phyloP scores from a whole-genome alignment of 1,140 invertebrate genomes.

The Microplitis demolitor region DNA sequence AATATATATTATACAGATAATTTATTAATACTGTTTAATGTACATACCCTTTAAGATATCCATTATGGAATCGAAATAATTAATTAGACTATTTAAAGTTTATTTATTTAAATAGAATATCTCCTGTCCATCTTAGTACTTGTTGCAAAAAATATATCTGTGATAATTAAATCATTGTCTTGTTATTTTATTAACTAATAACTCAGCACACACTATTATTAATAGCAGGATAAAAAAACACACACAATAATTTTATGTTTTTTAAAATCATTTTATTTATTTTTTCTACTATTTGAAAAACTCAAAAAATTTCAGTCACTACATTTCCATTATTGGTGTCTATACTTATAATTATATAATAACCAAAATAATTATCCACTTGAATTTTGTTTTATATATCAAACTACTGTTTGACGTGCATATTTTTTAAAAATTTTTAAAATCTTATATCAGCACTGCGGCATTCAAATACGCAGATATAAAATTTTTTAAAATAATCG shows the following conservation, averaged over 20 bases:
- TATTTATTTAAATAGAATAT: constrained; percentile 25
- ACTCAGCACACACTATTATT: background rate
- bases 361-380: constrained; percentile 9
- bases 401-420: background rate
- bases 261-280: constrained; percentile 52
- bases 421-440: background rate
- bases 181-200: constrained; percentile 11
- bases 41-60: constrained; percentile 8
- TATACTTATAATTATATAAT: constrained; percentile 30
- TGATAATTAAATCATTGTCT: constrained; percentile 30
- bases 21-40: background rate
- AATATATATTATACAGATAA: background rate
- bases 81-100: too few species aligned
- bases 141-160: constrained; percentile 34
- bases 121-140: constrained; percentile 34
- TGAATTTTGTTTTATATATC: background rate
- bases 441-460: background rate
- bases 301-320: constrained; percentile 53
- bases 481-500: background rate
- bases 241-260: constrained; percentile 41
- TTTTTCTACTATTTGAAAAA: constrained; percentile 56
- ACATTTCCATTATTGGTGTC: constrained; percentile 54
- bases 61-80: background rate
- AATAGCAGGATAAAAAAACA: background rate
- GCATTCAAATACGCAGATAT: background rate